These are phyloP conservation scores for Tachysurus fulvidraco DNA, from an alignment of 2,113 vertebrate species.

Conservation along the genomic window DNA sequence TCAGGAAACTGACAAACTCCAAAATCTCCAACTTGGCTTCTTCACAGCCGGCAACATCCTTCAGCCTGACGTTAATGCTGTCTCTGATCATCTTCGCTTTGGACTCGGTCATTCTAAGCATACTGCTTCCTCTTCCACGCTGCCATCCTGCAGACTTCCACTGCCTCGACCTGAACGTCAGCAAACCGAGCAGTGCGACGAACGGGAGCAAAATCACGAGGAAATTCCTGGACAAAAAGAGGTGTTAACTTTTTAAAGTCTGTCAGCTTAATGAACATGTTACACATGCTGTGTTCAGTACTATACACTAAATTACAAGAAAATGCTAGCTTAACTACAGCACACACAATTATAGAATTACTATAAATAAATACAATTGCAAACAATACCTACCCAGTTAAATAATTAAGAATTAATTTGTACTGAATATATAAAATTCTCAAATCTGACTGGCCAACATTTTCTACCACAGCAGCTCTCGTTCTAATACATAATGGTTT, in stretches of 20 bases:
- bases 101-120: constrained; percentile 69
- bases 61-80: constrained; percentile 60
- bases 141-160: constrained; percentile 57
- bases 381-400: too few species aligned
- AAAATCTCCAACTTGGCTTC: constrained; percentile 72
- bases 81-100: constrained; percentile 68
- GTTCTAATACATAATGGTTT: too few species aligned
- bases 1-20: constrained; percentile 73
- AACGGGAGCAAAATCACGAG: constrained; percentile 64
- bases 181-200: constrained; percentile 62
- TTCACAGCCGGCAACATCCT: constrained; percentile 70
- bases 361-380: neutral
- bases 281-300: neutral
- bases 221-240: constrained; percentile 59
- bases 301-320: neutral
- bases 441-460: too few species aligned
- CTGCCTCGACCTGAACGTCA: constrained; percentile 63
- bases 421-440: too few species aligned
- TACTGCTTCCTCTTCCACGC: constrained; percentile 53
- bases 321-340: too few species aligned
- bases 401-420: too few species aligned
- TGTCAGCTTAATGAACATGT: neutral
- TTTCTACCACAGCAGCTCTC: too few species aligned
- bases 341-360: neutral
- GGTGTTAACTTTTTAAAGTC: neutral